These are phyloP conservation scores for Cerastis leucographa DNA, from an alignment of 2,888 invertebrate genomes.

Conservation along the genomic window DNA sequence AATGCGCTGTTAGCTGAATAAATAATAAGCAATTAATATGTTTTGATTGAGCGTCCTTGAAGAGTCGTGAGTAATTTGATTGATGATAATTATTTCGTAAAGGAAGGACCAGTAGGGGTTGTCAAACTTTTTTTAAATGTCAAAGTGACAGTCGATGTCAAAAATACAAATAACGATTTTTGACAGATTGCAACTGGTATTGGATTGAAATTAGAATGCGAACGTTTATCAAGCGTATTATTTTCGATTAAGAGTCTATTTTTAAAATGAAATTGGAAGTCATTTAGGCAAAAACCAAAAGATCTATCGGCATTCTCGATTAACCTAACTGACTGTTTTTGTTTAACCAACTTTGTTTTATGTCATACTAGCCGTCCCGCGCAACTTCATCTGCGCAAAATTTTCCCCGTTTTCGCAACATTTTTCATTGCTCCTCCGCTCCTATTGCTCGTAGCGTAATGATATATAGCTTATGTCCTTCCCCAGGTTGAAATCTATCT, in stretches of 20 bases:
- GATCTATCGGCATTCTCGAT: background rate
- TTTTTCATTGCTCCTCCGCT: no score
- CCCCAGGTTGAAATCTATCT: no score
- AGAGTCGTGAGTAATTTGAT: constrained; percentile 21
- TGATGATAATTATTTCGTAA: constrained; percentile 15
- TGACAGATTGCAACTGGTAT: background rate
- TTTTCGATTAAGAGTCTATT: background rate
- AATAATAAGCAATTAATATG: constrained; percentile 36
- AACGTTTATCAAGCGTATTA: no score
- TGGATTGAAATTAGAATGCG: background rate
- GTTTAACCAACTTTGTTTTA: no score
- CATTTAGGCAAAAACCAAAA: constrained; percentile 2
- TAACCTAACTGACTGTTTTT: background rate
- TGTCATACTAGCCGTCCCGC: no score
- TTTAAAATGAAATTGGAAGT: background rate
- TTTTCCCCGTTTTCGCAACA: no score
- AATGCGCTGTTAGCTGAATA: constrained; percentile 48
- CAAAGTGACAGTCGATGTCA: background rate
- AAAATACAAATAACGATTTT: background rate
- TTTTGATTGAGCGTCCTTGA: constrained; percentile 44
- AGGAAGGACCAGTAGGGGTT: constrained; percentile 13
- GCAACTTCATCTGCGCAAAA: no score
- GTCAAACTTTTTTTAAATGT: background rate
- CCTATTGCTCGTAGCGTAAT: no score
- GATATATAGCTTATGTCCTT: no score